These are phyloP conservation scores for Lepidurus couesii DNA, from an alignment of 1,140 invertebrate genomes.

Conservation along the genomic window DNA sequence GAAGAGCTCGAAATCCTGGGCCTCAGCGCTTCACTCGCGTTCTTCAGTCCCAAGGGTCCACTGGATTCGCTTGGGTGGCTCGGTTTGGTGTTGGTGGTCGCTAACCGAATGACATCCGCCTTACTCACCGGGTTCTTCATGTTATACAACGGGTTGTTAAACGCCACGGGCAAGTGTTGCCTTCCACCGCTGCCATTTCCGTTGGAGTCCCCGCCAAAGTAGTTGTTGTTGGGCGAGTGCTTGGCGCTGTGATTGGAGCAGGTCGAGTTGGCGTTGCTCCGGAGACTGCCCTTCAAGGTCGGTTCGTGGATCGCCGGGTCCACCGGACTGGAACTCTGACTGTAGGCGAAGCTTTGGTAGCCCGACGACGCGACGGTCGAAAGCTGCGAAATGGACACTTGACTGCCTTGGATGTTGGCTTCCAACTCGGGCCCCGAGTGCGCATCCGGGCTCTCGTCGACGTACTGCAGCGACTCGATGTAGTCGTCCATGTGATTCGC, in stretches of 20 bases:
- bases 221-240: constrained; percentile 45
- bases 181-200: constrained; percentile 32
- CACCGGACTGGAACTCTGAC: constrained; percentile 82
- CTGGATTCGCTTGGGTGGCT: constrained; percentile 37
- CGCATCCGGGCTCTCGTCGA: constrained; percentile 54
- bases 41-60: constrained; percentile 38
- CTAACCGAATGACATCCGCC: constrained; percentile 38
- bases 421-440: constrained; percentile 45
- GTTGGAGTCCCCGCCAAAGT: constrained; percentile 36
- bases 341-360: constrained; percentile 85
- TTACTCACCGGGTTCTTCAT: constrained; percentile 37
- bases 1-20: constrained; percentile 34
- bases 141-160: constrained; percentile 76
- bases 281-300: constrained; percentile 41
- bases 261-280: constrained; percentile 47
- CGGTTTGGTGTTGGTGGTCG: constrained; percentile 36
- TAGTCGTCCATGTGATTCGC: constrained; percentile 58
- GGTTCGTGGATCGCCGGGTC: constrained; percentile 53
- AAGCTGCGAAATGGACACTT: constrained; percentile 69
- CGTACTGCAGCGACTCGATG: constrained; percentile 62
- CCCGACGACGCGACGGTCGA: constrained; percentile 79
- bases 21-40: constrained; percentile 21
- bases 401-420: constrained; percentile 57
- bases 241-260: constrained; percentile 33
- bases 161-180: constrained; percentile 60